Evolutionary conservation across 1,140 invertebrate species (phyloP), one percentile per base, ranked within the genome.

Genomic region (Dreissena polymorpha): DNA sequence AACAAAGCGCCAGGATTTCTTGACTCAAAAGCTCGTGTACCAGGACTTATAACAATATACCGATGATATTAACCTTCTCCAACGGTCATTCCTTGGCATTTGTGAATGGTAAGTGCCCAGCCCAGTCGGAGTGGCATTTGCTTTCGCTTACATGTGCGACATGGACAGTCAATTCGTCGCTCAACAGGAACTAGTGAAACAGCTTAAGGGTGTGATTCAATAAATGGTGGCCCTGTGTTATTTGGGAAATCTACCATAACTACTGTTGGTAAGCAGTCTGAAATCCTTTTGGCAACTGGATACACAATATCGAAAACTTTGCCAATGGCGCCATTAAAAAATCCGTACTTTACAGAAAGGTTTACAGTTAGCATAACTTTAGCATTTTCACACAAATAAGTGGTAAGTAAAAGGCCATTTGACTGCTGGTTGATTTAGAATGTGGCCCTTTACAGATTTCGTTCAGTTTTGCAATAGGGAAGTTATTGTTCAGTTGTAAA

Each of bases 81-180:
- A 68, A 86, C 84, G 10, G 83, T 86, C 77, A 86, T 83, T 6
- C 85, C 83, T 73, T 86, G 83, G 50, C 85, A 86, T 55, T 73
- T 84, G 63, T 85, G 83, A 18, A 83, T 85, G 0, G 86, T 83
- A 7, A 74, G 55, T 21, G 55, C 86, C 83, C 78, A 82, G 6
- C 80, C 80, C 70, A 87, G 84, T 23, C 64, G n/a, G 21, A 87
- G 63, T n/a, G 85, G 84, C 70, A 85, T 83, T 72, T 87, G 86
- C 60, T 76, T 83, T 67, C 86, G 70, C 72, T 74, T 87, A 50
- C 86, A 87, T 0, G 39, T 60, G 21, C n/a, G 21, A 49, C 83
- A 80, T 50, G 29, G 51, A 64, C 85, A 86, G 27, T 84, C 73
- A 14, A 75, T 13, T 21, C 57, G 60, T 67, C 67, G 74, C 23